Conservation (phyloP, 1,140 invertebrate genomes). For the Drosophila hydei region DNA sequence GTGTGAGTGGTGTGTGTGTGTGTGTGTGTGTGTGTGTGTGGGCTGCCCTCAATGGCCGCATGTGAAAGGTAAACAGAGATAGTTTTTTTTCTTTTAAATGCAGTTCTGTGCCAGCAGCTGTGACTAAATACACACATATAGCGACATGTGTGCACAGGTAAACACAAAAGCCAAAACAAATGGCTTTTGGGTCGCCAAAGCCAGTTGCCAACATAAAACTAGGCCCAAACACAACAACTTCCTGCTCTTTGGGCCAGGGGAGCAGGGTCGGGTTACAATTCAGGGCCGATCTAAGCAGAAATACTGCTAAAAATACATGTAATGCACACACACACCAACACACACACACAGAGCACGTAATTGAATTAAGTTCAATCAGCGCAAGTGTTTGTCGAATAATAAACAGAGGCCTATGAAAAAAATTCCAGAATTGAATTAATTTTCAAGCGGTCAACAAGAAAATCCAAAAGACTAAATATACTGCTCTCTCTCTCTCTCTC, state of each 20-base stretch:
- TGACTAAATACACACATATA: constrained; percentile 39
- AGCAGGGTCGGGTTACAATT: constrained; percentile 30
- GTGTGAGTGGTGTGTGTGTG: background rate
- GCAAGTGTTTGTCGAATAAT: constrained; percentile 57
- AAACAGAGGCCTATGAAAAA: constrained; percentile 25
- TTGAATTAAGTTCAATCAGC: constrained; percentile 77
- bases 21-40: constrained; percentile 19
- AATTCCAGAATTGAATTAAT: constrained; percentile 70
- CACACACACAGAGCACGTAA: constrained; percentile 47
- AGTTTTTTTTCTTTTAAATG: constrained; percentile 62
- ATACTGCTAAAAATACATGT: constrained; percentile 41
- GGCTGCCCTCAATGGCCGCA: constrained; percentile 38
- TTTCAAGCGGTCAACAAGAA: constrained; percentile 42
- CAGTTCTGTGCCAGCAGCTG: constrained; percentile 50
- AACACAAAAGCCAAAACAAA: constrained; percentile 54
- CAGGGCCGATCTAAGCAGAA: constrained; percentile 18
- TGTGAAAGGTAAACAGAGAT: constrained; percentile 72
- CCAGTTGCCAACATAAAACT: constrained; percentile 22
- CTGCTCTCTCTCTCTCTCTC: too few relatives aligned
- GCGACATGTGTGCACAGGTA: constrained; percentile 49
- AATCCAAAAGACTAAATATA: too few relatives aligned
- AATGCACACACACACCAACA: constrained; percentile 28
- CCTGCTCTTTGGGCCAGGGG: constrained; percentile 25
- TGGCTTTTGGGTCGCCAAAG: constrained; percentile 37
- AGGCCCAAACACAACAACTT: constrained; percentile 39